Percentiles rank a stretch among this genome's conserved stretches.
Conservation (phyloP, 53 echinoderm and acorn worm genomes). For the Henricia sp. region DNA sequence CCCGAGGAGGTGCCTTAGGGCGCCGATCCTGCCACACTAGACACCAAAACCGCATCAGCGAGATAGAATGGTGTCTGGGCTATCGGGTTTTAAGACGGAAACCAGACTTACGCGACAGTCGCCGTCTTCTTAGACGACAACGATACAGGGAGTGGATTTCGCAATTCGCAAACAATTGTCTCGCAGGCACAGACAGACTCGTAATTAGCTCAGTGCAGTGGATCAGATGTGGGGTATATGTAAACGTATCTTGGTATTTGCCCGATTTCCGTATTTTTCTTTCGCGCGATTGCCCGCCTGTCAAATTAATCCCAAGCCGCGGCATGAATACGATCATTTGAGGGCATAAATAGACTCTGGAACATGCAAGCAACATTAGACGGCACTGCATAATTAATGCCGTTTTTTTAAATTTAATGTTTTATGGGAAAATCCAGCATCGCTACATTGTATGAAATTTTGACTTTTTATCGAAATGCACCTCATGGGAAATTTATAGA, state of each 20-base stretch:
- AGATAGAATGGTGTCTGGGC: conserved; percentile 10
- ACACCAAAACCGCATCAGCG: conserved; percentile 23
- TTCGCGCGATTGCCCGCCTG: background rate
- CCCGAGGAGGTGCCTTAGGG: conserved; percentile 30
- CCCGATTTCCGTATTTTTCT: conserved; percentile 19
- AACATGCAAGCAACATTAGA: no score
- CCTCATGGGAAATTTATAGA: no score
- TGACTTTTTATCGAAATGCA: no score
- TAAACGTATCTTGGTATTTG: conserved; percentile 33
- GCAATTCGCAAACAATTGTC: conserved; percentile 53
- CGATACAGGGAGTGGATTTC: conserved; percentile 39
- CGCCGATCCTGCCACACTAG: conserved; percentile 27
- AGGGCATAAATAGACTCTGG: background rate
- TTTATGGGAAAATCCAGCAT: no score
- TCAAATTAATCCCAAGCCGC: background rate
- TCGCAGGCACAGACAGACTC: conserved; percentile 46
- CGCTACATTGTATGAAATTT: no score
- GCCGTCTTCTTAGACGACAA: background rate
- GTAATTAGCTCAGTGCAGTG: conserved; percentile 43
- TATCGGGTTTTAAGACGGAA: conserved; percentile 48
- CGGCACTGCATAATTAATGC: no score
- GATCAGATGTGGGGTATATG: conserved; percentile 17
- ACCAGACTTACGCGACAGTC: conserved; percentile 49
- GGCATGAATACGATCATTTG: background rate
- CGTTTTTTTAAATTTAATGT: no score